Evolutionary conservation across 2,888 invertebrate species (phyloP), one percentile per base, ranked within the genome.

Genomic region (Horisme vitalbata): DNA sequence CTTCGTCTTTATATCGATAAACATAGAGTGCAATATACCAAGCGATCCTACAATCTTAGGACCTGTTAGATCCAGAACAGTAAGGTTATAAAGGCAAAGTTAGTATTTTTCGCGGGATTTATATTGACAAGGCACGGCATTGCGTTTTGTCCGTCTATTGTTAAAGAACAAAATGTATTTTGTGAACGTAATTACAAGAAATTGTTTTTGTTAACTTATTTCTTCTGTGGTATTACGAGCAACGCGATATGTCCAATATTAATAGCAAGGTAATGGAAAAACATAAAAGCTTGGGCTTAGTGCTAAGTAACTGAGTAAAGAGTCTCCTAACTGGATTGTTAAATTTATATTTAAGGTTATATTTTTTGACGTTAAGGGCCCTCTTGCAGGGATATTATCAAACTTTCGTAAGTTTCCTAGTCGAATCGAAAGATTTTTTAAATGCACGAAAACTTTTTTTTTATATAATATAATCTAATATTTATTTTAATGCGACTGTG

Each of bases 81-180:
- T 18, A 14, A 41, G 21, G 67, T 57, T 68, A 73, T 79, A 79
- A 81, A 80, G 60, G 71, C 55, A 71, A 75, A 83, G 73, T 83
- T 81, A 71, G 75, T 78, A 83, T 80, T 83, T 81, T 76, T 75
- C 66, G 62, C 58, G 63, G 65, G 74, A 86, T 86, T 87, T 83
- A 87, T 76, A 65, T 57, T 67, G 85, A 85, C 85, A 80, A 62
- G 75, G 66, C 85, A 85, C 83, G 84, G 60, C 49, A 83, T 79
- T 81, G 74, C 75, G 76, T 83, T 83, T 76, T 77, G 75, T 78
- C 55, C 44, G 51, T 35, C 60, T 65, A 77, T 81, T 83, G 79
- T 81, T 67, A 47, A 39, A 37, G 50, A 65, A 77, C 67, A 73
- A 77, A 18, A 66, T 68, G 56, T 67, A 60, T 70, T 70, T 74